Base-by-base conservation (phyloP, 2,113 vertebrate genomes). In the Rousettus leschenaultii region DNA sequence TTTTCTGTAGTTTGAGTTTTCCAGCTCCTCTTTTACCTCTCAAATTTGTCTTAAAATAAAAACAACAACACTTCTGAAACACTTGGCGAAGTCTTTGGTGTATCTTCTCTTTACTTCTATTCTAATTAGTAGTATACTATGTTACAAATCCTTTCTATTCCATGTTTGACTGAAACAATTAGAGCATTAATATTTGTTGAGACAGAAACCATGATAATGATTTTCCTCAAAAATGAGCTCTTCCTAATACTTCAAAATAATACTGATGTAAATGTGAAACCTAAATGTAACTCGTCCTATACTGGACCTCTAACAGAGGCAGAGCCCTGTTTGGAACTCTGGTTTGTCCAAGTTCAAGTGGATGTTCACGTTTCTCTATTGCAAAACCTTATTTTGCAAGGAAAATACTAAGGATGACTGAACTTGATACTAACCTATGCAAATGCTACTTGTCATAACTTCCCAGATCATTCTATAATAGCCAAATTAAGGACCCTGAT, bases 381-480 rank as follows among this genome's bases (percentile, higher is more conserved):
- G 78, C 0, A 59, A 94, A 82, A 14, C 12, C 4, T 70, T 16
- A 82, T 75, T 77, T 86, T 18, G 90, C 79, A 79, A 77, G n/a
- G 48, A 85, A 63, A 92, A 79, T 80, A 8, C 30, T 40, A 68
- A 84, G 15, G 6, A 66, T 94, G 45, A 65, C 57, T 87, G n/a
- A 77, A 10, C 35, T 66, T 79, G 7, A 12, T 43, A 92, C n/a
- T 84, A 85, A 84, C 22, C 45, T 59, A 61, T 33, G 2, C 24
- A 84, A 75, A 55, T 79, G 14, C 6, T 66, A 35, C 7, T 12
- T 53, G 19, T n/a, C 18, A 9, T 78, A 45, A 45, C 43, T 35
- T 86, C 87, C 35, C 51, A 63, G 33, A 82, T 86, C 24, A 61
- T 82, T 96, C 65, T 30, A 78, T 94, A 71, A 83, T 59, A 91